Evolutionary conservation across 2,113 vertebrate species (phyloP), one percentile per base, ranked within the genome.

Genomic region (Urocynchramus pylzowi): DNA sequence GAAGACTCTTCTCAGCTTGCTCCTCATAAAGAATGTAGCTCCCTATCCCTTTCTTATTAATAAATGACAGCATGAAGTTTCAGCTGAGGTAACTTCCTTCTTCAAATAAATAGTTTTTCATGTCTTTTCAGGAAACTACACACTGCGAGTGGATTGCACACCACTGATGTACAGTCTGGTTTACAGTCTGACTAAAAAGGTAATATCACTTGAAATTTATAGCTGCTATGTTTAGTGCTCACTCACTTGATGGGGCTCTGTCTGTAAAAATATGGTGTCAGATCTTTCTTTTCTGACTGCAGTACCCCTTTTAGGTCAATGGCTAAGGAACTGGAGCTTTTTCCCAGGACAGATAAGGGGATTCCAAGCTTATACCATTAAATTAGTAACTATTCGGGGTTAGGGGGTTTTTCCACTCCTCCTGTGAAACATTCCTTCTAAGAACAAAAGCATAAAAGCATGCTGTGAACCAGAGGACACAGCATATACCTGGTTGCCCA

Each of bases 161-260:
- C 99, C 99, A 2, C 98, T 99, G 78, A 98, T 99, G 87, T 98
- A 99, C 93, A 98, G 98, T 12, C 91, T 99, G 71, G 98, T 98
- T 41, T 99, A 99, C 59, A 98, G 97, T 84, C 78, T 99, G 90
- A 99, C 99, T 27, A 99, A 99, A 97, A 98, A 99, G 98, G 99
- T 99, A 97, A 97, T 89, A 59, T 3, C 1, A 4, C 35, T 67
- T 73, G 35, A 42, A 68, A 57, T 14, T 19, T 70, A 33, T 53
- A 75, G 49, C 35, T 3, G 9, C 6, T 24, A 4, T 47, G 7
- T 81, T 90, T 23, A n/a, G 15, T 41, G 33, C 37, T 93, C 18
- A 12, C 28, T 84, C 59, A 28, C 28, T 47, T n/a, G 20, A 30
- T 50, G 35, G 13, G 20, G 1, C 18, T 87, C 35, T 63, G 11